Conservation (phyloP, 23 tunicate genomes). For the Diplosoma virens region DNA sequence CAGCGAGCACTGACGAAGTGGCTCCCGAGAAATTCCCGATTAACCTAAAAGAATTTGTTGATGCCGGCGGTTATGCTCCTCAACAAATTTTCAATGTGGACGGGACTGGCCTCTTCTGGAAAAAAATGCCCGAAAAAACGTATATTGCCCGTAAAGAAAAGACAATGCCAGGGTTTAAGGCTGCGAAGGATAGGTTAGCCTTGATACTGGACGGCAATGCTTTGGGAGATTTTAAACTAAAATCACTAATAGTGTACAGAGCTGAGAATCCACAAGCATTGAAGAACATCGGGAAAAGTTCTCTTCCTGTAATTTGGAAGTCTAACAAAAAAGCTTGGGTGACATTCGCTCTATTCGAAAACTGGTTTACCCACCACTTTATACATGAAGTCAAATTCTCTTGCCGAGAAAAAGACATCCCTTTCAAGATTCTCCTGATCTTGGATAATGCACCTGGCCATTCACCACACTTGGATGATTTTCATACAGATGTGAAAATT, state of each 20-base stretch:
- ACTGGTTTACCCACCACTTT: conserved; percentile 17
- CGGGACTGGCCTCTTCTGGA: conserved; percentile 41
- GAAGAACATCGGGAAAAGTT: conserved; percentile 17
- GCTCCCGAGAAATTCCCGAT: conserved; percentile 26
- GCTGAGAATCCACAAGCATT: conserved; percentile 35
- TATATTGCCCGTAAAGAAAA: conserved; percentile 32
- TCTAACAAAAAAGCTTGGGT: conserved; percentile 33
- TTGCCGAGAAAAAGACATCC: conserved; percentile 13
- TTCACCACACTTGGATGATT: conserved; percentile 29
- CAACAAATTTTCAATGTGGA: conserved; percentile 31
- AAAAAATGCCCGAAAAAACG: conserved; percentile 37
- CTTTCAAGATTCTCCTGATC: conserved; percentile 33
- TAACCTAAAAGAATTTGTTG: conserved; percentile 12
- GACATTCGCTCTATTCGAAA: conserved; percentile 18
- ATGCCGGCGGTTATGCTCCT: conserved; percentile 25
- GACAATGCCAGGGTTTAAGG: conserved; percentile 36
- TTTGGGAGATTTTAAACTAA: conserved; percentile 25
- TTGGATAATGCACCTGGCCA: conserved; percentile 48
- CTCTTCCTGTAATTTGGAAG: conserved; percentile 19
- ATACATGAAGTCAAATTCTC: conserved; percentile 13
- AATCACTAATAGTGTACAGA: conserved; percentile 24
- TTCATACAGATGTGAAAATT: conserved; percentile 2
- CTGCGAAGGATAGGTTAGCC: conserved; percentile 30
- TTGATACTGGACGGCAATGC: conserved; percentile 35
- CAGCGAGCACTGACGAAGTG: conserved; percentile 26